Base-by-base conservation (phyloP, 2,113 vertebrate genomes). In the Etheostoma cragini region DNA sequence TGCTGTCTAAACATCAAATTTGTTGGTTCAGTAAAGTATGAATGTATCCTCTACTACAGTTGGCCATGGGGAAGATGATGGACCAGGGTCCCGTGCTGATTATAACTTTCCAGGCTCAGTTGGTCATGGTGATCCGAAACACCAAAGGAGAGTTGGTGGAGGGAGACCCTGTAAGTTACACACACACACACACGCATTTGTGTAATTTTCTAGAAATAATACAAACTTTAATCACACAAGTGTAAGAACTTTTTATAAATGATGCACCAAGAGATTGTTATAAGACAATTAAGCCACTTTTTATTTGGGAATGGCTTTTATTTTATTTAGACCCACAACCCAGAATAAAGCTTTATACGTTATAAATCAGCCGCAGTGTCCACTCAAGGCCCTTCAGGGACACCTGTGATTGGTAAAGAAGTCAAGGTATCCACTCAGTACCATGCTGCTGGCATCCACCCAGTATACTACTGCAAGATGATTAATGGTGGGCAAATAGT, bases 1-100 rank as follows among this genome's bases (percentile, higher is more conserved):
- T 75, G 16, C 8, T 57, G 15, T 26, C 3, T n/a, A 50, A 14
- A 42, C 45, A n/a, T 70, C 1, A 4, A 0, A 0, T 73, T 53
- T 62, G 14, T 33, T 64, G 17, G 8, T 66, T 65, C 21, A 66
- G 5, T 81, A 11, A 57, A 38, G 26, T 5, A 6, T 83, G 3
- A 15, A 0, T 72, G 10, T 61, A 0, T 76, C 1, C 54, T 72
- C 17, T 30, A 61, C 73, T 74, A 22, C 93, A 99, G 98, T 84
- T 99, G 88, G 96, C 97, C 22, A 97, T 99, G 97, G 98, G 97
- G 33, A 99, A 99, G 95, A 98, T 99, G 96, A 99, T 99, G 98
- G 98, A 99, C 65, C 98, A 99, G 88, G 98, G 98, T 1, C 98
- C 98, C 0, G 98, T 99, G 21, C 88, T 99, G 62, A 98, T 99